phyloP scores from a whole-genome alignment of 1,140 invertebrate species.

The Amyelois transitella region DNA sequence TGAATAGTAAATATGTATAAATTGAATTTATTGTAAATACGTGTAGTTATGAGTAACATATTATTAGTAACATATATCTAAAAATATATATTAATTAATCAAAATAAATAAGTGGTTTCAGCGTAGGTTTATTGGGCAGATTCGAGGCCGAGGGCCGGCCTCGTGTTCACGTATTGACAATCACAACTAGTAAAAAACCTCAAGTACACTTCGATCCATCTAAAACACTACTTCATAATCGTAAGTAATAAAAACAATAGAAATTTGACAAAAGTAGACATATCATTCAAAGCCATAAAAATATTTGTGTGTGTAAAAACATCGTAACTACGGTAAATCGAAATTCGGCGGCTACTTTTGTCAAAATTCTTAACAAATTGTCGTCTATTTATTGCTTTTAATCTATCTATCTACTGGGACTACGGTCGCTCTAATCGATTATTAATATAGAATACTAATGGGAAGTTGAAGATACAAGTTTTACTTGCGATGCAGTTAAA shows the following conservation, averaged over 20 bases:
- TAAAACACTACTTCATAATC: constrained; percentile 31
- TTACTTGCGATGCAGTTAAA: constrained; percentile 15
- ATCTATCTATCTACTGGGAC: constrained; percentile 47
- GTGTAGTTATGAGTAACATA: constrained; percentile 5
- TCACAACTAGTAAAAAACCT: constrained; percentile 26
- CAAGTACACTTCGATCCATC: constrained; percentile 32
- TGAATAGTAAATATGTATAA: not conserved
- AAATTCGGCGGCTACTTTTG: constrained; percentile 32
- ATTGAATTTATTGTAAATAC: constrained; percentile 27
- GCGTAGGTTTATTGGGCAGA: not conserved
- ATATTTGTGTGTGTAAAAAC: not conserved
- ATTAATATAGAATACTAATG: not conserved
- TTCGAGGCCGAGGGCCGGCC: not conserved
- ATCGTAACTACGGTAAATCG: not conserved
- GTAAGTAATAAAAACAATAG: constrained; percentile 37
- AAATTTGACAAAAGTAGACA: constrained; percentile 53
- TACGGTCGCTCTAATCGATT: constrained; percentile 20
- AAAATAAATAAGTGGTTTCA: constrained; percentile 12
- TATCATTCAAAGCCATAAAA: constrained; percentile 18
- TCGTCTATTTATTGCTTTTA: constrained; percentile 59
- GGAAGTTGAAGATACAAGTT: constrained; percentile 7
- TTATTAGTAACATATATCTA: constrained; percentile 23
- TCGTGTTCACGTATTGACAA: not conserved
- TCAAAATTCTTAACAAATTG: constrained; percentile 52
- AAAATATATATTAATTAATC: constrained; percentile 52